Evolutionary conservation across 2,888 invertebrate genomes (phyloP).

Genomic region (Eupeodes luniger): DNA sequence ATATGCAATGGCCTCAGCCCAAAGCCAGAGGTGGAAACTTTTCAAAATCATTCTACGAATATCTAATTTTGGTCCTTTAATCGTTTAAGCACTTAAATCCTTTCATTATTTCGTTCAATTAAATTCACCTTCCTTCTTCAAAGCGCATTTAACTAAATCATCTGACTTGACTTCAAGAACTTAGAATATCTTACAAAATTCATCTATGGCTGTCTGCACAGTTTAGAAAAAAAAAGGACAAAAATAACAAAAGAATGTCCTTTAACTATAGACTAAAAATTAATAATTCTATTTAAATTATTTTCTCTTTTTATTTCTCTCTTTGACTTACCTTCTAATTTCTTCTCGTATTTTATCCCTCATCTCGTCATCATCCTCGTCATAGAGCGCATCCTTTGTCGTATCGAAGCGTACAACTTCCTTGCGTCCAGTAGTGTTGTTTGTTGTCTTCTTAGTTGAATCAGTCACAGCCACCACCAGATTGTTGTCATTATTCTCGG

Average conservation of each 20-base stretch:
- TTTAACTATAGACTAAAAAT: not conserved
- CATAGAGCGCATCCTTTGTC: slow-evolving; percentile 66
- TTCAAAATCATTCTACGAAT: no score
- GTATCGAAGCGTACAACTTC: slow-evolving; percentile 72
- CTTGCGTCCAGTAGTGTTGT: slow-evolving; percentile 44
- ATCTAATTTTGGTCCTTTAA: no score
- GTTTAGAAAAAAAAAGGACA: no score
- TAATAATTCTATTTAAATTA: slow-evolving; percentile 14
- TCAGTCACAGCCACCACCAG: slow-evolving; percentile 63
- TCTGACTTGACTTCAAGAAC: no score
- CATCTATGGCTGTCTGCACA: no score
- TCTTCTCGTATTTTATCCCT: slow-evolving; percentile 74
- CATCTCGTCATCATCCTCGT: slow-evolving; percentile 72
- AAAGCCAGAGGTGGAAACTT: no score
- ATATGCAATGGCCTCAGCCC: no score
- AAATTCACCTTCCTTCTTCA: no score
- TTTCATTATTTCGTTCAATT: no score
- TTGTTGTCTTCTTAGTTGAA: slow-evolving; percentile 40
- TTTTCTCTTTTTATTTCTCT: not conserved
- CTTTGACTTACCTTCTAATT: slow-evolving; percentile 67
- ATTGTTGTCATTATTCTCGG: slow-evolving; percentile 67
- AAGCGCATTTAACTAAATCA: no score
- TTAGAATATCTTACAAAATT: no score
- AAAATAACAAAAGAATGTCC: not conserved
- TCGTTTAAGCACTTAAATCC: no score